Conservation (phyloP, 2,113 vertebrate genomes). For the Diphyllodes magnificus region DNA sequence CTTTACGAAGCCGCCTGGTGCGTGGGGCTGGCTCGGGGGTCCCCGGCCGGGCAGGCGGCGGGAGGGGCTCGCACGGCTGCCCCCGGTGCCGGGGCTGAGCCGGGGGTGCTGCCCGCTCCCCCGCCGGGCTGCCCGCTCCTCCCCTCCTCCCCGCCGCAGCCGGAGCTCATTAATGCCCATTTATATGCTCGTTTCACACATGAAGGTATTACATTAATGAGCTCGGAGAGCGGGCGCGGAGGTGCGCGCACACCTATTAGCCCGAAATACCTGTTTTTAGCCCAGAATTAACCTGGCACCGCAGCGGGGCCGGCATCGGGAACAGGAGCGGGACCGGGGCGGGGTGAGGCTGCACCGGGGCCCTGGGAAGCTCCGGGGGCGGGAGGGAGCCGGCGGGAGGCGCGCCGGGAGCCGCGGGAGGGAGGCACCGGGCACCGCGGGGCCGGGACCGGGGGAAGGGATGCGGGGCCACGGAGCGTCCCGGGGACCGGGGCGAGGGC, state of each 20-base stretch:
- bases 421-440: neutral
- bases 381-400: neutral
- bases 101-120: neutral
- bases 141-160: neutral
- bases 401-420: neutral
- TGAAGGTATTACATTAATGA: conserved; percentile 4
- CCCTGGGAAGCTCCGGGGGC: no score
- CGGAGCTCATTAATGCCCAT: conserved; percentile 22
- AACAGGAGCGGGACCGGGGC: no score
- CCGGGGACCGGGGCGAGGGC: neutral
- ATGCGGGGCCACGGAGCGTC: neutral
- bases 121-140: neutral
- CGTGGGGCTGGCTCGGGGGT: neutral
- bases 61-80: neutral
- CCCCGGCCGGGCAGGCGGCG: neutral
- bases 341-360: no score
- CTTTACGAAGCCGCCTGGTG: neutral
- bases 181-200: conserved; percentile 41
- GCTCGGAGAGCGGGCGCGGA: neutral
- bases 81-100: neutral
- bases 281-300: neutral
- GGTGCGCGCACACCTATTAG: neutral
- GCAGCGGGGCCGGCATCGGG: neutral
- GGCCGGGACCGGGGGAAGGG: neutral
- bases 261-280: neutral